phyloP scores from a whole-genome alignment of 2,888 invertebrate species.

The Parnassius apollo region DNA sequence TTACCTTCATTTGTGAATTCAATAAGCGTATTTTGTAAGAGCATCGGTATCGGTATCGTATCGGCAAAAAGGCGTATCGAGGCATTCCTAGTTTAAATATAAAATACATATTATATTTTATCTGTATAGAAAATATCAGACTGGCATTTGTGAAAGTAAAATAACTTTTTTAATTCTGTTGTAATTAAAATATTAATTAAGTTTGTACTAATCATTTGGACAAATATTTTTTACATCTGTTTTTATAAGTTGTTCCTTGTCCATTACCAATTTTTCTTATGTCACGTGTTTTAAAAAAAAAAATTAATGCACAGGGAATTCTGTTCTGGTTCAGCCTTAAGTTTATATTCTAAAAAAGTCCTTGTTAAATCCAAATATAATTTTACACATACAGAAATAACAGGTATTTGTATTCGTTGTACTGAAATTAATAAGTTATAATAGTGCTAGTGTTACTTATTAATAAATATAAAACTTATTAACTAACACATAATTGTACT shows the following conservation, averaged over 20 bases:
- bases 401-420: conserved; percentile 9
- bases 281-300: too few relatives aligned
- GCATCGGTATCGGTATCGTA: too few relatives aligned
- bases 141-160: neutral
- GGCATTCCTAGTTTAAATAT: neutral
- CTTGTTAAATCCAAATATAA: neutral
- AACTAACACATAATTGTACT: conserved; percentile 32
- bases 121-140: neutral
- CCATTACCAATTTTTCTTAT: too few relatives aligned
- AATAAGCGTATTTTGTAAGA: too few relatives aligned
- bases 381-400: neutral
- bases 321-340: neutral
- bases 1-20: too few relatives aligned
- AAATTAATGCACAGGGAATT: neutral
- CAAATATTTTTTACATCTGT: too few relatives aligned
- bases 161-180: neutral
- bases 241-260: too few relatives aligned
- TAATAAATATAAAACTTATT: conserved; percentile 32
- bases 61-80: too few relatives aligned
- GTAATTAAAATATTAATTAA: neutral
- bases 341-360: neutral
- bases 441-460: neutral
- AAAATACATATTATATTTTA: neutral
- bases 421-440: conserved; percentile 1
- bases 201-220: too few relatives aligned